Conservation (phyloP, 23 tunicate genomes). For the Botrylloides violaceus region DNA sequence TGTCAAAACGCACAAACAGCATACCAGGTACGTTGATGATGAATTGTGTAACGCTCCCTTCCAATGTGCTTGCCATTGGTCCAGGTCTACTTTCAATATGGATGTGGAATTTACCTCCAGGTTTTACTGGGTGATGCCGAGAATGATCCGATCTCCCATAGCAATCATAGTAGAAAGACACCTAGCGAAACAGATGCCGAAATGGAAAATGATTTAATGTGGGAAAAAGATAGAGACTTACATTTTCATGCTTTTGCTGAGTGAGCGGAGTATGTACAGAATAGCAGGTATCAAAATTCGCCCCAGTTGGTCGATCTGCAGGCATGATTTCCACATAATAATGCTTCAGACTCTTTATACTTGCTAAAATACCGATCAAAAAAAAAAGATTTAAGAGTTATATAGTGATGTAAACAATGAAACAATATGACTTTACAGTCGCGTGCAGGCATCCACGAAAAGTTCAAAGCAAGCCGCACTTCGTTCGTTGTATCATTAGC, state of each 20-base stretch:
- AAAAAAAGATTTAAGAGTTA: neutral
- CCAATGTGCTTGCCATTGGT: too few species aligned
- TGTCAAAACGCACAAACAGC: too few species aligned
- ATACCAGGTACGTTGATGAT: too few species aligned
- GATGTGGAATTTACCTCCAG: conserved; percentile 14
- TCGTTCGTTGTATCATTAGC: neutral
- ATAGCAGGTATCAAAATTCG: neutral
- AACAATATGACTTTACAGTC: conserved; percentile 15
- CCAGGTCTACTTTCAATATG: conserved; percentile 29
- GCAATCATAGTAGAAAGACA: conserved; percentile 36
- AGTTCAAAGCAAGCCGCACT: conserved; percentile 39
- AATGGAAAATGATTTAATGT: too few species aligned
- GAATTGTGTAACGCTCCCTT: too few species aligned
- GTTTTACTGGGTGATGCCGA: neutral
- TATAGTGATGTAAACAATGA: neutral
- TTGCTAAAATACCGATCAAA: conserved; percentile 3
- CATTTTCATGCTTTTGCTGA: conserved; percentile 1
- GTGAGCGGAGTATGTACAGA: conserved; percentile 4
- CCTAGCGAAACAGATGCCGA: conserved; percentile 3
- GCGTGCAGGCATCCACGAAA: conserved; percentile 41
- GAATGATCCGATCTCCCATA: conserved; percentile 10
- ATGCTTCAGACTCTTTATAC: neutral
- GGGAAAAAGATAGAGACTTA: neutral
- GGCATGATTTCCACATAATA: conserved; percentile 1
- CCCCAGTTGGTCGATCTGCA: neutral